Conservation (phyloP, 2,797 vertebrate genomes). For the Chaenodraco wilsoni region DNA sequence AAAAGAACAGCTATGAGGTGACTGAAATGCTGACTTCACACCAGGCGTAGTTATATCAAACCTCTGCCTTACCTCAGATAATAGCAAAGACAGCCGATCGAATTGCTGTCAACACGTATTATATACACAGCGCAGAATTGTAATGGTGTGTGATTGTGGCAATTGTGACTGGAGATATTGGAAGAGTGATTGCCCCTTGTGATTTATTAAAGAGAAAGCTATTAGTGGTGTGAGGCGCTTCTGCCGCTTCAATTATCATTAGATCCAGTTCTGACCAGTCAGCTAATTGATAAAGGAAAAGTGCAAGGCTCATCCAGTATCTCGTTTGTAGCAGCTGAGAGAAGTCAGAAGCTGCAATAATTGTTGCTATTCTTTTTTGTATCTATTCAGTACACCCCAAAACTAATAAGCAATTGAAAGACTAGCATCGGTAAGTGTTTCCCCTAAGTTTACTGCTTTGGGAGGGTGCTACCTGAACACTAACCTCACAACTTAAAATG, state of each 20-base stretch:
- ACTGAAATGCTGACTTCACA: constrained; percentile 59
- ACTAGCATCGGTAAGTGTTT: not conserved
- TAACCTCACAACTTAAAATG: too few relatives aligned
- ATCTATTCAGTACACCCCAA: not conserved
- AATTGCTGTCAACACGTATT: constrained; percentile 46
- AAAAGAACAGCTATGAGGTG: constrained; percentile 27
- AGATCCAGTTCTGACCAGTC: constrained; percentile 68
- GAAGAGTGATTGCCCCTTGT: constrained; percentile 55
- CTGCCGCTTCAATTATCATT: constrained; percentile 68
- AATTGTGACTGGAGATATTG: constrained; percentile 67
- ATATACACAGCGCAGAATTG: constrained; percentile 38
- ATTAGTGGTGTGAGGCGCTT: constrained; percentile 58
- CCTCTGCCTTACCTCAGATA: constrained; percentile 35
- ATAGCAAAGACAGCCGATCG: constrained; percentile 29
- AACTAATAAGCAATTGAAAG: not conserved
- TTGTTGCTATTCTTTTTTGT: too few relatives aligned
- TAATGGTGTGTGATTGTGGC: constrained; percentile 49
- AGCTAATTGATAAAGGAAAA: constrained; percentile 63
- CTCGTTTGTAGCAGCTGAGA: constrained; percentile 21
- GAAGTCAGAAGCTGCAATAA: not conserved
- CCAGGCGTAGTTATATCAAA: not conserved
- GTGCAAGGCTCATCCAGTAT: constrained; percentile 44
- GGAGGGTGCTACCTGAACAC: too few relatives aligned
- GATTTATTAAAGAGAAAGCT: constrained; percentile 73
- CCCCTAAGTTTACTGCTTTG: too few relatives aligned